Base-by-base conservation (phyloP, 2,113 vertebrate genomes). In the Lampris megalopsis region DNA sequence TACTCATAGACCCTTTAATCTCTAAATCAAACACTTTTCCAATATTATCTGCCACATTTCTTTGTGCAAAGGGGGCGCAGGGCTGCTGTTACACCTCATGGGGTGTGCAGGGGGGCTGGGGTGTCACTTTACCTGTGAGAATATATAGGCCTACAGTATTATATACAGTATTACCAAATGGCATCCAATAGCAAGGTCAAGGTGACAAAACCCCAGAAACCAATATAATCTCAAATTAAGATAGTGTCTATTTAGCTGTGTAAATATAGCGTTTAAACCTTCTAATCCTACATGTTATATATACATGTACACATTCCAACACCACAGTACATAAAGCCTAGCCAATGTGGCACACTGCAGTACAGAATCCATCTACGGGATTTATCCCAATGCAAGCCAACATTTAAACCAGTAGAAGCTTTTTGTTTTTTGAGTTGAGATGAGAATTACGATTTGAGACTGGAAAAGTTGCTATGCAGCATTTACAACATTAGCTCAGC, bases 161-260 rank as follows among this genome's bases (percentile, higher is more conserved):
- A 63, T 57, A 36, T 41, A 62, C 37, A n/a, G 3, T 1, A 53
- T 36, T 24, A 73, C 36, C 50, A 53, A 42, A 3, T 5, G 47
- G 50, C 58, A 68, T 7, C 47, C 59, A 61, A 0, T 11, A 65
- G 49, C 6, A 48, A 2, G 52, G 65, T 75, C 71, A 79, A 75
- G 85, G 75, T 81, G 63, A 80, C 57, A 74, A 64, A 66, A 36
- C 40, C 38, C n/a, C 24, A 36, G 54, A 3, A 5, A 50, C 59
- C 40, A 43, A 53, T 43, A 40, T 35, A 64, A 53, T 45, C 43
- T 68, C 40, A 7, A 11, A 60, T n/a, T 13, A 36, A 75, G 61
- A 59, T 9, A 24, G 24, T 24, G 24, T 24, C 24, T 24, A 24
- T 24, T 24, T 24, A 24, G 24, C 24, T 24, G 24, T 24, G 24